Evolutionary conservation across 2,888 invertebrate genomes (phyloP).

Genomic region (Penaeus monodon): DNA sequence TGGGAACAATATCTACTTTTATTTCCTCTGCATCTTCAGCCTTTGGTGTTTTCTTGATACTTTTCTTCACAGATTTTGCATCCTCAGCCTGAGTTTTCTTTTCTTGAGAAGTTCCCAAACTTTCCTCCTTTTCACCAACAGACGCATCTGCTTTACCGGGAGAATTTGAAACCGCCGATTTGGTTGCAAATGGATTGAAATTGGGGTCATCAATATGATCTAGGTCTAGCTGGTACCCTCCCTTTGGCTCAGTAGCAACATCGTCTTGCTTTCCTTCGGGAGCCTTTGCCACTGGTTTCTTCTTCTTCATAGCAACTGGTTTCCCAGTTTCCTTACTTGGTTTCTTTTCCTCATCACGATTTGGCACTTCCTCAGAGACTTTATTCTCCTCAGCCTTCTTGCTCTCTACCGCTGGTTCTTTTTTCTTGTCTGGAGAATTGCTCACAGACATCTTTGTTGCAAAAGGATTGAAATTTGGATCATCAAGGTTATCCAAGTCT

Average conservation of each 20-base stretch:
- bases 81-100: no score
- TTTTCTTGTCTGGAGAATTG: slow-evolving; percentile 6
- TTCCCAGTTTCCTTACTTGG: no score
- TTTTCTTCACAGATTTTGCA: no score
- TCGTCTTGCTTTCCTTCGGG: no score
- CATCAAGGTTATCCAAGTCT: slow-evolving; percentile 9
- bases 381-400: background rate
- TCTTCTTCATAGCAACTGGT: no score
- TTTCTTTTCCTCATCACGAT: no score
- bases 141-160: background rate
- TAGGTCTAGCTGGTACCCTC: background rate
- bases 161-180: slow-evolving; percentile 19
- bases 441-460: slow-evolving; percentile 3
- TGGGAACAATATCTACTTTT: background rate
- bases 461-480: slow-evolving; percentile 23
- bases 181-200: slow-evolving; percentile 27
- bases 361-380: no score
- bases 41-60: background rate
- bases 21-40: background rate
- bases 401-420: background rate
- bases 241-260: no score
- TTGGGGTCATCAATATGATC: slow-evolving; percentile 25
- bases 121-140: no score
- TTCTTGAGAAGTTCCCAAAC: no score
- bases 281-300: background rate